A percentile compares a stretch with the other conserved stretches of the same genome.
These are phyloP conservation scores for Prunella himalayana DNA, from an alignment of 2,113 vertebrate species.

Conservation along the genomic window DNA sequence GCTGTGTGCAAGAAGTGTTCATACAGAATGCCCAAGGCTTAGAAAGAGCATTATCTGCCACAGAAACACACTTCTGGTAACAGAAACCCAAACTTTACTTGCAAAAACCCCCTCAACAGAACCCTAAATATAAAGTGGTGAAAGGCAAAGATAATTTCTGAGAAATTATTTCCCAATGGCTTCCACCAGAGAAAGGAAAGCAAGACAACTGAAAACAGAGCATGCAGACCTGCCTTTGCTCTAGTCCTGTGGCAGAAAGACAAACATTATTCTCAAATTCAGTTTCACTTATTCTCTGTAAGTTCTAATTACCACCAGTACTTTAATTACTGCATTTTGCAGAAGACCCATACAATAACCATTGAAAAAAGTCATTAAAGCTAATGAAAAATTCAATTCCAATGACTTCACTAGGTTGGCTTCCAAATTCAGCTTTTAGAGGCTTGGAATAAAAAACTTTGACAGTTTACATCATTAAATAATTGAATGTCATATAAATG, in stretches of 20 bases:
- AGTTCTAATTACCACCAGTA: neutral
- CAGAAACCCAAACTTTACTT: neutral
- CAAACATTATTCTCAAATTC: neutral
- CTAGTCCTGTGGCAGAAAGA: neutral
- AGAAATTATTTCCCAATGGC: neutral
- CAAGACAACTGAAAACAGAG: neutral
- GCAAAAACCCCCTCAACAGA: neutral
- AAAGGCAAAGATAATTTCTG: neutral
- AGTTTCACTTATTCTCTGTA: neutral
- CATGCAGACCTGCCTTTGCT: neutral
- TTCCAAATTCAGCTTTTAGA: slow-evolving; percentile 13
- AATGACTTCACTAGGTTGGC: neutral
- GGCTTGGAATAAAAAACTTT: slow-evolving; percentile 15
- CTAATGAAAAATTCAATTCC: slow-evolving; percentile 31
- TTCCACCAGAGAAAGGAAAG: neutral
- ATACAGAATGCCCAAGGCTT: neutral
- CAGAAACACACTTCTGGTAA: neutral
- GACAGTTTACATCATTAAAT: slow-evolving; percentile 34
- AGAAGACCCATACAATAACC: slow-evolving; percentile 10
- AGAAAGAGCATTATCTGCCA: neutral
- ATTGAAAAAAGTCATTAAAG: slow-evolving; percentile 7
- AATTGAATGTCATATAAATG: slow-evolving; percentile 37
- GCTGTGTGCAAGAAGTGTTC: neutral
- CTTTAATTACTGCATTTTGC: slow-evolving; percentile 39
- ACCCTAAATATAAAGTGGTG: neutral